Evolutionary conservation across 1,140 invertebrate genomes (phyloP).

Genomic region (Notospermus geniculatus): DNA sequence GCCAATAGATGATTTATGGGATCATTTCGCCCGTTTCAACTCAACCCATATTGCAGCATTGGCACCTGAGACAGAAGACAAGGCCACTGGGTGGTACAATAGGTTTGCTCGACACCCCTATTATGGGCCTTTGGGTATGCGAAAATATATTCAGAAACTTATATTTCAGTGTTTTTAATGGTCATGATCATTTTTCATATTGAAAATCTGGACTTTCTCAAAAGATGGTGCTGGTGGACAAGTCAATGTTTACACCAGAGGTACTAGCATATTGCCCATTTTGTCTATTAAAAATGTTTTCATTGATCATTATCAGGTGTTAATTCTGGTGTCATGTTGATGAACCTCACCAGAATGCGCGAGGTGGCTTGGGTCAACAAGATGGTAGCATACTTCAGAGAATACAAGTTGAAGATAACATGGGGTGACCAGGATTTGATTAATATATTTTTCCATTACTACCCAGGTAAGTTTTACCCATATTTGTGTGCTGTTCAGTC

Average conservation of each 20-base stretch:
- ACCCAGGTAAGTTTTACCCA: slow-evolving; percentile 67
- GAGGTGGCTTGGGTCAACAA: slow-evolving; percentile 80
- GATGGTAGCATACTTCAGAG: slow-evolving; percentile 78
- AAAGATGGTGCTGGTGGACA: no score
- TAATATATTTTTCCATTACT: slow-evolving; percentile 91
- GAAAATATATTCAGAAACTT: neutral
- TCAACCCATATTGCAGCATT: slow-evolving; percentile 81
- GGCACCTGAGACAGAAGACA: slow-evolving; percentile 85
- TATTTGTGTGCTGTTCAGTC: no score
- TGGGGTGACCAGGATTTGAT: slow-evolving; percentile 99
- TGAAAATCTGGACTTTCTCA: no score
- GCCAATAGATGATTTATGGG: slow-evolving; percentile 79
- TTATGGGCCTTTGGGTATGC: slow-evolving; percentile 77
- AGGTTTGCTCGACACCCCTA: slow-evolving; percentile 92
- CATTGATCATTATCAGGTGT: slow-evolving; percentile 66
- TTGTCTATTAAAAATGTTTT: neutral
- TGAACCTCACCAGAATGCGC: slow-evolving; percentile 92
- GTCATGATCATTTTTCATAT: neutral
- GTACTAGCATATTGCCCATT: no score
- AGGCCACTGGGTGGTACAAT: slow-evolving; percentile 92
- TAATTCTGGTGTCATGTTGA: slow-evolving; percentile 95
- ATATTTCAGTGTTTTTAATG: neutral
- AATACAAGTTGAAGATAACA: slow-evolving; percentile 82
- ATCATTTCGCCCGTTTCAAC: slow-evolving; percentile 80
- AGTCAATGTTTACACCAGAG: no score